phyloP scores from a whole-genome alignment of 2,113 vertebrate genomes.

The Corapipo altera region DNA sequence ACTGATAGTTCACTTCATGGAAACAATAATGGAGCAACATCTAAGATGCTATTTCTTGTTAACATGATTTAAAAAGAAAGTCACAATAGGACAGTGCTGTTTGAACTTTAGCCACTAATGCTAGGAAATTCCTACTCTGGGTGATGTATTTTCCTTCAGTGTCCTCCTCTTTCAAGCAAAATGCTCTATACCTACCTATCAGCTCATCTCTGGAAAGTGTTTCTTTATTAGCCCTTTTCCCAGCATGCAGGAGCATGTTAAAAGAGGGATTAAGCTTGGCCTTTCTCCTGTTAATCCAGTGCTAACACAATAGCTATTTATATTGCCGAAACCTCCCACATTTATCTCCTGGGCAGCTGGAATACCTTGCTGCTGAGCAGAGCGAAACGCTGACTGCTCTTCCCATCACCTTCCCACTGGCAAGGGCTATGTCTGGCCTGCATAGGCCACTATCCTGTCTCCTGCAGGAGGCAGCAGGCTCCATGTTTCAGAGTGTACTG shows the following conservation, averaged over 20 bases:
- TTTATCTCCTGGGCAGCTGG: background rate
- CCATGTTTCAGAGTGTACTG: accelerated
- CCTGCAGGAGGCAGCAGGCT: background rate
- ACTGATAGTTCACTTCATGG: background rate
- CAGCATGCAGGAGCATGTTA: background rate
- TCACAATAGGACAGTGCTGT: background rate
- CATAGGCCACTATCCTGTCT: background rate
- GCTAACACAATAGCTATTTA: background rate
- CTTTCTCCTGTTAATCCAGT: background rate
- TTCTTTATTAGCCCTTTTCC: background rate
- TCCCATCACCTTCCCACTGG: background rate
- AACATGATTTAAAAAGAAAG: background rate
- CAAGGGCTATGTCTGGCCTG: background rate
- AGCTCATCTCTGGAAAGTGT: background rate
- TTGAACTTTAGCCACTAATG: background rate
- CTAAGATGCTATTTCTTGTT: background rate
- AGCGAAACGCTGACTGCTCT: accelerated
- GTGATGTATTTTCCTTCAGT: background rate
- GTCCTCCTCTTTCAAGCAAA: background rate
- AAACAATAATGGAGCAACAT: background rate
- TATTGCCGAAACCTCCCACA: background rate
- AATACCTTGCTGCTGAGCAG: background rate
- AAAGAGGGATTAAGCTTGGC: background rate
- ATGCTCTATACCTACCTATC: background rate
- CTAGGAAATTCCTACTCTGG: background rate